Conservation (phyloP, 1,140 invertebrate genomes). For the Homalodisca vitripennis region DNA sequence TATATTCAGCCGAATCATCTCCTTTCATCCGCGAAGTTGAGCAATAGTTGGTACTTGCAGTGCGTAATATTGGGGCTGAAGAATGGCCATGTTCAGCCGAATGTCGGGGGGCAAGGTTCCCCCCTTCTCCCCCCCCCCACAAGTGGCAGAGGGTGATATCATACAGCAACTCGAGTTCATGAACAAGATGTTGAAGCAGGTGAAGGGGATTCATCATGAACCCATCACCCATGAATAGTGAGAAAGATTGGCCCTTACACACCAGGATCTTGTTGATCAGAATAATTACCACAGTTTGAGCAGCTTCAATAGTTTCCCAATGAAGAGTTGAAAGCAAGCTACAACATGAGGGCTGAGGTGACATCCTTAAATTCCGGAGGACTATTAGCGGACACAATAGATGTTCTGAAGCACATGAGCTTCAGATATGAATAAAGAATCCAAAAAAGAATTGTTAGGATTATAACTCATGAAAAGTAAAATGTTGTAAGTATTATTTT, state of each 20-base stretch:
- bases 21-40: conserved; percentile 8
- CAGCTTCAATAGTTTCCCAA: neutral
- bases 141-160: neutral
- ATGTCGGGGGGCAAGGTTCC: neutral
- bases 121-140: neutral
- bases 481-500: no score
- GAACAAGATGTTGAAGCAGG: conserved; percentile 19
- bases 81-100: neutral
- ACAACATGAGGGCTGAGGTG: conserved; percentile 4
- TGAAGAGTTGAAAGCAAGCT: neutral
- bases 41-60: neutral
- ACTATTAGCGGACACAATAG: neutral
- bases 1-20: neutral
- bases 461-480: no score
- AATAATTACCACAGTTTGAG: conserved; percentile 13
- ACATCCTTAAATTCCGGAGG: conserved; percentile 1
- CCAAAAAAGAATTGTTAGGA: neutral
- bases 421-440: neutral
- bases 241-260: neutral
- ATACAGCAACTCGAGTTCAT: conserved; percentile 11
- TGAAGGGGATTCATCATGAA: neutral
- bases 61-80: conserved; percentile 8
- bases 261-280: neutral
- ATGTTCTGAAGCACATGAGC: neutral
- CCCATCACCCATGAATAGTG: neutral